Percentiles rank a stretch among this genome's conserved stretches.
These are phyloP conservation scores for Hemaris fuciformis DNA, from an alignment of 2,888 invertebrate species.

Conservation along the genomic window DNA sequence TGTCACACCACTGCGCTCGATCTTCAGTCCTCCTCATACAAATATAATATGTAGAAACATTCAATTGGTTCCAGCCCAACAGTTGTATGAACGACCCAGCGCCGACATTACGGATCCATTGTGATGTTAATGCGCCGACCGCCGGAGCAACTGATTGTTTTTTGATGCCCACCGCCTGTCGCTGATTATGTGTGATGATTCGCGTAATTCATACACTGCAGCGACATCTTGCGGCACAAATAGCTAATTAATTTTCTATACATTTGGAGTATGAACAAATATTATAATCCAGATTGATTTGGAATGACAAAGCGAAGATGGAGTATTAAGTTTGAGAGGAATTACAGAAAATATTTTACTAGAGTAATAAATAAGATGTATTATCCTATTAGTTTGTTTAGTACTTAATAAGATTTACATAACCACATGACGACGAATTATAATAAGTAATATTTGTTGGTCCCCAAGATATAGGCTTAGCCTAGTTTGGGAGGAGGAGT, in stretches of 20 bases:
- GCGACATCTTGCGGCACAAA: not conserved
- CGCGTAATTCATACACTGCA: not conserved
- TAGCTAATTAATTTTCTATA: not conserved
- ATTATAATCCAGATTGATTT: too few relatives aligned
- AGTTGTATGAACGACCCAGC: not conserved
- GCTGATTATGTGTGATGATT: conserved; percentile 1
- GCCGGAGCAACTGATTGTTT: not conserved
- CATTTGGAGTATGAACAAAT: not conserved
- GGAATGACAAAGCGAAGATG: too few relatives aligned
- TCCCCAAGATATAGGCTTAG: too few relatives aligned
- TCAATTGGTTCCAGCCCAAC: not conserved
- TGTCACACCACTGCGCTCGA: too few relatives aligned
- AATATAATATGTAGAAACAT: not conserved
- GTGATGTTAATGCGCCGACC: not conserved
- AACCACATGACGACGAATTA: too few relatives aligned
- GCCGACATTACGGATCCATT: not conserved
- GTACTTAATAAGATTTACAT: too few relatives aligned
- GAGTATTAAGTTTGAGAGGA: too few relatives aligned
- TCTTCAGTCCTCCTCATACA: not conserved
- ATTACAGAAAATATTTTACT: too few relatives aligned
- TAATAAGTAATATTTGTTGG: too few relatives aligned
- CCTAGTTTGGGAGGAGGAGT: too few relatives aligned
- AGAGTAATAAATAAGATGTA: too few relatives aligned
- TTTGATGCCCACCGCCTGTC: not conserved
- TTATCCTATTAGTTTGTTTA: too few relatives aligned